phyloP scores from a whole-genome alignment of 2,797 vertebrate species.

The Lacerta bilineata region DNA sequence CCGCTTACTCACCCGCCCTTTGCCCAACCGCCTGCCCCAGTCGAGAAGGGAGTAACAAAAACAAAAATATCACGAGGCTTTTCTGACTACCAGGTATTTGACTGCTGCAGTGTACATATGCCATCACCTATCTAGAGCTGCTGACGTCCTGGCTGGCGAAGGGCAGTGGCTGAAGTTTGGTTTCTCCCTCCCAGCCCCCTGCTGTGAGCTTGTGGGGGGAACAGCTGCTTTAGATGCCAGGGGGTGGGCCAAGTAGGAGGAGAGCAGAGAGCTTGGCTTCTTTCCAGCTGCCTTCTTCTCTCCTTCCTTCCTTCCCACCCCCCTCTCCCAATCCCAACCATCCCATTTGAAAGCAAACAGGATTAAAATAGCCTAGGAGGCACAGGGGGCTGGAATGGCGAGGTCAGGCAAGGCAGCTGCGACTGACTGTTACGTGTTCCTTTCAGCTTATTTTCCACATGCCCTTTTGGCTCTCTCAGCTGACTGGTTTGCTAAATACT shows the following conservation, averaged over 20 bases:
- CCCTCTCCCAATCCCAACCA: slow-evolving; percentile 36
- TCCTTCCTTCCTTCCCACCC: too few species aligned
- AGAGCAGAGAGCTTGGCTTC: slow-evolving; percentile 17
- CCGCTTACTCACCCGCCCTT: background rate
- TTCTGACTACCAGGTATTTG: background rate
- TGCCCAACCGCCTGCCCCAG: background rate
- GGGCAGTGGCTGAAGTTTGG: background rate
- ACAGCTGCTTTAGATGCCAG: background rate
- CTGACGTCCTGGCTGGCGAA: background rate
- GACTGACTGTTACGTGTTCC: slow-evolving; percentile 47
- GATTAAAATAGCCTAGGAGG: slow-evolving; percentile 72
- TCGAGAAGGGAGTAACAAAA: background rate
- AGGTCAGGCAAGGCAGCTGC: slow-evolving; percentile 38
- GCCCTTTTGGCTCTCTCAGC: slow-evolving; percentile 71
- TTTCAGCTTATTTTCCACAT: slow-evolving; percentile 64
- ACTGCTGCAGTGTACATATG: background rate
- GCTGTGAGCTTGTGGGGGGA: background rate
- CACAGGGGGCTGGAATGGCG: slow-evolving; percentile 22
- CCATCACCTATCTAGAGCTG: fast-evolving
- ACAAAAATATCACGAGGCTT: background rate
- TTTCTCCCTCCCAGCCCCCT: background rate
- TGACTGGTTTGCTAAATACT: slow-evolving; percentile 61
- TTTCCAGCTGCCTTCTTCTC: background rate
- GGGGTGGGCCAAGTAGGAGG: background rate
- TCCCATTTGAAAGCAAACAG: slow-evolving; percentile 54